phyloP scores from a whole-genome alignment of 2,113 vertebrate genomes.

The Rhinoderma darwinii region DNA sequence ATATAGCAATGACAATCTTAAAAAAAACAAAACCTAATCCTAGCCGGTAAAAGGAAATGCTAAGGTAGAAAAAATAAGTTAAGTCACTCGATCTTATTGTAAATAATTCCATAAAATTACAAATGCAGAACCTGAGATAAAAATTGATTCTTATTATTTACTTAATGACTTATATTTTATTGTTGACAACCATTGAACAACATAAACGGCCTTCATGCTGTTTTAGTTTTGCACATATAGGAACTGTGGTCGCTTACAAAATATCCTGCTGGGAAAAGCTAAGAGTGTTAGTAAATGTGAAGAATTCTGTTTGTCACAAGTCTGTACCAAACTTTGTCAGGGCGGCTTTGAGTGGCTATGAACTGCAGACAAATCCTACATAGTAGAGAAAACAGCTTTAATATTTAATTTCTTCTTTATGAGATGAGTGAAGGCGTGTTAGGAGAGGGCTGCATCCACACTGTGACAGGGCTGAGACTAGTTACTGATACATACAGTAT shows the following conservation, averaged over 20 bases:
- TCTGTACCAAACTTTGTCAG: neutral
- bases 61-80: neutral
- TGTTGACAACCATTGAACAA: slow-evolving; percentile 39
- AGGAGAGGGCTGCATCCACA: neutral
- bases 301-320: neutral
- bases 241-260: slow-evolving; percentile 6
- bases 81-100: neutral
- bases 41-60: neutral
- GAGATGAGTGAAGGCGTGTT: neutral
- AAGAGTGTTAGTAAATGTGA: neutral
- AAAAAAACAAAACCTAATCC: neutral
- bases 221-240: neutral
- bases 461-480: neutral
- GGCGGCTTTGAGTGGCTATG: neutral
- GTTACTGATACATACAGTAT: neutral
- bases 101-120: slow-evolving; percentile 23
- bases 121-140: slow-evolving; percentile 38
- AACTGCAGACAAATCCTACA: neutral
- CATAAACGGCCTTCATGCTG: slow-evolving; percentile 39
- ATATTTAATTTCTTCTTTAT: slow-evolving; percentile 29
- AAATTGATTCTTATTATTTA: slow-evolving; percentile 47
- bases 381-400: neutral
- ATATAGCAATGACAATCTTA: no score
- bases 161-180: slow-evolving; percentile 40
- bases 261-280: slow-evolving; percentile 23